Evolutionary conservation across 2,113 vertebrate species (phyloP).

Genomic region (Redunca redunca): DNA sequence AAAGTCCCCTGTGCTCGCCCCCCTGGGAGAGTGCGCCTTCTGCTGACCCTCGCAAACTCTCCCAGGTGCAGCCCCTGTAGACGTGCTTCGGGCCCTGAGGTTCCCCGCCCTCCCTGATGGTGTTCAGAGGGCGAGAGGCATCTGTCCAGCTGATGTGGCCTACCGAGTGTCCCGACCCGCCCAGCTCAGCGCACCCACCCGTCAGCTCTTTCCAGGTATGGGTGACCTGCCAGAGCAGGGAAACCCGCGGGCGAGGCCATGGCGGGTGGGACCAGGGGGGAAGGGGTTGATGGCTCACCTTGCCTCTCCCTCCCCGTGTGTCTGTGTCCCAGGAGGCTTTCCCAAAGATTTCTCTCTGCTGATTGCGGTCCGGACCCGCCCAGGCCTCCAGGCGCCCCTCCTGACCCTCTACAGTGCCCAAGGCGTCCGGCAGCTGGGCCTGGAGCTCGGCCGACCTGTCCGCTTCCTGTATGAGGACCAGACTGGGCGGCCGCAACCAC

Average conservation of each 20-base stretch:
- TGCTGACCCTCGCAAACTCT: background rate
- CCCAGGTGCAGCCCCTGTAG: slow-evolving; percentile 82
- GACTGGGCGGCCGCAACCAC: slow-evolving; percentile 84
- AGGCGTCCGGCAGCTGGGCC: slow-evolving; percentile 88
- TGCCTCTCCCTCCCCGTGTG: background rate
- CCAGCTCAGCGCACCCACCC: slow-evolving; percentile 93
- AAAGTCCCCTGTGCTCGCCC: background rate
- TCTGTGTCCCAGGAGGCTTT: slow-evolving; percentile 82
- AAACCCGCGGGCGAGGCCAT: background rate
- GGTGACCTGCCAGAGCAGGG: background rate
- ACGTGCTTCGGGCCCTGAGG: slow-evolving; percentile 87
- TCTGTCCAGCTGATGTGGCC: slow-evolving; percentile 87
- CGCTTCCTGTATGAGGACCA: slow-evolving; percentile 94
- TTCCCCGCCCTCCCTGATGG: slow-evolving; percentile 89
- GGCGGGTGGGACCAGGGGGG: background rate
- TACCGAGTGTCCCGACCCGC: slow-evolving; percentile 89
- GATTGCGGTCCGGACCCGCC: slow-evolving; percentile 86
- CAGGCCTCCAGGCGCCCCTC: slow-evolving; percentile 89
- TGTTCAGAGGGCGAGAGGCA: slow-evolving; percentile 84
- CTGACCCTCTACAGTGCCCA: slow-evolving; percentile 91
- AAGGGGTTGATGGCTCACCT: background rate
- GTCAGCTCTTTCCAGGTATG: slow-evolving; percentile 87
- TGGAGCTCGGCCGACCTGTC: slow-evolving; percentile 89
- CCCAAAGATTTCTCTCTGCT: slow-evolving; percentile 94
- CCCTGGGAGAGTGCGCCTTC: background rate